Percentiles rank a stretch among this genome's conserved stretches.
phyloP scores from a whole-genome alignment of 2,797 vertebrate genomes.

The Columba guinea region DNA sequence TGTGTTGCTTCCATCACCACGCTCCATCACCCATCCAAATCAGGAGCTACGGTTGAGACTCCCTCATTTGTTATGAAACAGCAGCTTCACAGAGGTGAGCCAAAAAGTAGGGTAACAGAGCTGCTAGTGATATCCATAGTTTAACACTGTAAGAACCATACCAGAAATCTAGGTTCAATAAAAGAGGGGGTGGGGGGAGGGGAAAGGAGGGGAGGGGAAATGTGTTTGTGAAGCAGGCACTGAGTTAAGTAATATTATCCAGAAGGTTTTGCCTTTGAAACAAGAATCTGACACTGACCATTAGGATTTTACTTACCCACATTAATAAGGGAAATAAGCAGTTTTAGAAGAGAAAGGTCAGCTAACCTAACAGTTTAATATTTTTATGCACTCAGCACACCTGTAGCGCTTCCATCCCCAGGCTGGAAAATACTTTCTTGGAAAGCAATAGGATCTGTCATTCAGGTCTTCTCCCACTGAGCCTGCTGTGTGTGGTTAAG shows the following conservation, averaged over 20 bases:
- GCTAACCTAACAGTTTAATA: neutral
- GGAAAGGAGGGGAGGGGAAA: neutral
- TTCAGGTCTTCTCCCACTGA: neutral
- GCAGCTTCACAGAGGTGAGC: neutral
- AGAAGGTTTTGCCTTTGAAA: neutral
- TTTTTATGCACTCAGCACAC: neutral
- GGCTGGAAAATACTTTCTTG: neutral
- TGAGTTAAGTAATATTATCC: neutral
- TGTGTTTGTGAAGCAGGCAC: neutral
- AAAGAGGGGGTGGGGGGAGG: no score
- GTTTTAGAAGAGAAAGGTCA: neutral
- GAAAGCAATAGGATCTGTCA: neutral
- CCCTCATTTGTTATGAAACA: neutral
- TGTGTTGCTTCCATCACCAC: neutral
- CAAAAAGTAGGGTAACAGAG: neutral
- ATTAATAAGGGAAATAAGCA: neutral
- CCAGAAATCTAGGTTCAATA: neutral
- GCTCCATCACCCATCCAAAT: neutral
- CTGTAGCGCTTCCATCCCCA: neutral
- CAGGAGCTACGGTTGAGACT: neutral
- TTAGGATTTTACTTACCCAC: neutral
- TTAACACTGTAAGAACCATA: neutral
- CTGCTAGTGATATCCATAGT: neutral
- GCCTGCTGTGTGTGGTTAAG: neutral
- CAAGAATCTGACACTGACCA: neutral